Base-by-base conservation (phyloP, 2,888 invertebrate species). In the Sesia apiformis region DNA sequence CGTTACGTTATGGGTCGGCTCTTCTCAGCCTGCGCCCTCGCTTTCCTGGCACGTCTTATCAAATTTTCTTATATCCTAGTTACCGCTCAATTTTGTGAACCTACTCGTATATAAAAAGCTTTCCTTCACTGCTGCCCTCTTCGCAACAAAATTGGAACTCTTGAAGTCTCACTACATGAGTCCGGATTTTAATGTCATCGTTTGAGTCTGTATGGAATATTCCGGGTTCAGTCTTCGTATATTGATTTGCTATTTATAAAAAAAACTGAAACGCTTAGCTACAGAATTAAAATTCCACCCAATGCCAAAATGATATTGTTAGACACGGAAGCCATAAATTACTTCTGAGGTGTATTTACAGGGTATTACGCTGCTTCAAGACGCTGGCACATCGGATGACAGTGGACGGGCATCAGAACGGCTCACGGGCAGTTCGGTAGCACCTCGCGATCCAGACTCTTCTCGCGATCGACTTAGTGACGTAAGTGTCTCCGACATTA, bases 321-420 rank as follows among this genome's bases (percentile, higher is more conserved):
- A 23, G 23, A 23, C 23, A 2, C 23, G 23, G 23, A 23, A 23
- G 23, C 23, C 23, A 2, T 23, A 23, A 23, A 23, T 23, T 23
- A 23, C 2, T 23, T 23, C 23, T 23, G 23, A 23, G 23, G 23
- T 23, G 23, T 23, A 23, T 23, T 90, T 91, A 60, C 89, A 94
- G 94, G 93, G 92, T 88, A 92, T 94, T 84, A 92, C 92, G 83
- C 90, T 93, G 86, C 91, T 91, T 81, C 92, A 92, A 83, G 94
- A 95, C 91, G 94, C 94, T 84, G 94, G 94, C 78, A 95, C 95
- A 79, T 95, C 94, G 83, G 95, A 95, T 90, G 95, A 95, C 89
- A 95, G 94, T 90, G 94, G 94, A 74, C 91, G 94, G 84, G 95
- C 94, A 72, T 94, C 94, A 70, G 94, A 94, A 91, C 92, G 94